Evolutionary conservation across 1,140 invertebrate species (phyloP), one percentile per base, ranked within the genome.

Genomic region (Hycleus phaleratus): DNA sequence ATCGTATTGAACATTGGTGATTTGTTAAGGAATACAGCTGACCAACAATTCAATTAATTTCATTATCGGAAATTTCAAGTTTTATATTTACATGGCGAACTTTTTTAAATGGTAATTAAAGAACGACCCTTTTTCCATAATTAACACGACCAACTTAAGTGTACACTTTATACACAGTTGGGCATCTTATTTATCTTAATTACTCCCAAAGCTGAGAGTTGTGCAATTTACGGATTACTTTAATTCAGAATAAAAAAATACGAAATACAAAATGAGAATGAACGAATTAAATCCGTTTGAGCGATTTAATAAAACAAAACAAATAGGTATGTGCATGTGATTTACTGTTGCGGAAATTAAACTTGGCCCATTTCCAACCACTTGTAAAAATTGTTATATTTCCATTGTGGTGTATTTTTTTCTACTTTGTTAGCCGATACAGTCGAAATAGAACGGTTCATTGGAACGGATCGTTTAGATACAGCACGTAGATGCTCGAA

Each of bases 181-280:
- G 32, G 4, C 56, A 50, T 56, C 60, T 55, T 59, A 62, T 62
- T 62, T 62, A 58, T 59, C 56, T 59, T 62, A 59, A 62, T 62
- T 58, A 56, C 52, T 52, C 60, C 39, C 52, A 53, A 53, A 53
- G 50, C 42, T 25, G 42, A 42, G 42, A 43, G 8, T 39, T 53
- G 44, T 53, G 42, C 43, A 53, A 46, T 53, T 53, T 53, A 53
- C 43, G 51, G 32, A 32, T 32, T 7, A 32, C 32, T 32, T 32
- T 32, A 7, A 32, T 32, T 4, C 32, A 32, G 32, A 32, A 32
- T 7, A 32, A 32, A 4, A 32, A 7, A 32, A 1, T 32, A 5
- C 7, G 32, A 18, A 18, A 18, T 32, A 32, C 32, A 32, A 32
- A 32, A 32, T 32, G 7, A 3, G 4, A 32, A 32, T 32, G 32